Evolutionary conservation across 2,888 invertebrate species (phyloP).

Genomic region (Ormyrus thymus): DNA sequence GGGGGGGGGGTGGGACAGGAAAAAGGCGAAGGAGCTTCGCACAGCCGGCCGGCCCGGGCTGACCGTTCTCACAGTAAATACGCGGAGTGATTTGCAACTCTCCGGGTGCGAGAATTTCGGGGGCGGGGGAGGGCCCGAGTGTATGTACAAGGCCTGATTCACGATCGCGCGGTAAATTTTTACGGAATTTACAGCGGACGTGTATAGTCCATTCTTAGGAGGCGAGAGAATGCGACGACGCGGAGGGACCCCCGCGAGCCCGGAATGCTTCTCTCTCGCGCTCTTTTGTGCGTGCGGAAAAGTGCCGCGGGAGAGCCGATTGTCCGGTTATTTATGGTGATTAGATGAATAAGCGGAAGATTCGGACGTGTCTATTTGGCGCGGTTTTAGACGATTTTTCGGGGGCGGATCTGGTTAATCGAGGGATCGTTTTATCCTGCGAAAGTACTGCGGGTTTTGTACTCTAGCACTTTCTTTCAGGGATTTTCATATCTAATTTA

Average conservation of each 20-base stretch:
- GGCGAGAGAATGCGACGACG: neutral
- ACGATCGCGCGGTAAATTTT: constrained; percentile 66
- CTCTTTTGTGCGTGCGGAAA: neutral
- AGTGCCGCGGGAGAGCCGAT: neutral
- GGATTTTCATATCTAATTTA: too few relatives aligned
- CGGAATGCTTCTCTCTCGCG: neutral
- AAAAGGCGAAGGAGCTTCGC: constrained; percentile 49
- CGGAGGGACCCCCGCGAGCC: too few relatives aligned
- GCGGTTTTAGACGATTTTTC: too few relatives aligned
- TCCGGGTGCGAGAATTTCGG: constrained; percentile 34
- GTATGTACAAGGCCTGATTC: constrained; percentile 60
- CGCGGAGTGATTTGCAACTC: constrained; percentile 74
- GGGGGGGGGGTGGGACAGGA: neutral
- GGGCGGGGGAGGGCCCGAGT: constrained; percentile 35
- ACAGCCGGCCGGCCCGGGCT: constrained; percentile 59
- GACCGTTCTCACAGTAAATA: constrained; percentile 75
- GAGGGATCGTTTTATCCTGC: too few relatives aligned
- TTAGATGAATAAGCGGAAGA: neutral
- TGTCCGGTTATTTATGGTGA: constrained; percentile 31
- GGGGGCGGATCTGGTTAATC: too few relatives aligned
- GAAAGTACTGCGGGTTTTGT: too few relatives aligned
- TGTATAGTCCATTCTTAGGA: constrained; percentile 24
- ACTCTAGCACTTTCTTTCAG: too few relatives aligned
- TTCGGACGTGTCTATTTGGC: too few relatives aligned
- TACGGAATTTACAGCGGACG: constrained; percentile 62